phyloP scores from a whole-genome alignment of 2,888 invertebrate genomes.

The Caenorhabditis angaria region DNA sequence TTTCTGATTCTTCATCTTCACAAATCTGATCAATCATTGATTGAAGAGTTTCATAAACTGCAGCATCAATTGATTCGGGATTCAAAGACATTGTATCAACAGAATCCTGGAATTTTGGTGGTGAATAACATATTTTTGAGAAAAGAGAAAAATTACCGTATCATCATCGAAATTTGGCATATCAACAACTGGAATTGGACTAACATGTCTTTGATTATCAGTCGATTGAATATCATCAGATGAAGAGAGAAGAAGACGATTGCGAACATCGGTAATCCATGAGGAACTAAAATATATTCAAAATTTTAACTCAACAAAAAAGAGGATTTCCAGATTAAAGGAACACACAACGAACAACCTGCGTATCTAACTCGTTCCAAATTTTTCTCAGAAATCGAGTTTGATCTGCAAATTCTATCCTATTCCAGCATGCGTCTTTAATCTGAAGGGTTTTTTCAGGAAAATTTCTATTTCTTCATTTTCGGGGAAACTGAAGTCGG shows the following conservation, averaged over 20 bases:
- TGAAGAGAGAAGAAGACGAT: slow-evolving; percentile 38
- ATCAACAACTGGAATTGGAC: slow-evolving; percentile 23
- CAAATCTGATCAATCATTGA: slow-evolving; percentile 61
- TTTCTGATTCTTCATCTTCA: slow-evolving; percentile 52
- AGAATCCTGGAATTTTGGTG: slow-evolving; percentile 53
- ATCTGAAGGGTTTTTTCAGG: no score
- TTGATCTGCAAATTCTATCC: no score
- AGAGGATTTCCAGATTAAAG: background rate
- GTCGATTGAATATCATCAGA: slow-evolving; percentile 24
- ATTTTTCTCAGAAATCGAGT: no score
- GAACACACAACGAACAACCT: no score
- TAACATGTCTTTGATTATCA: slow-evolving; percentile 20
- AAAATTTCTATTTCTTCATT: no score
- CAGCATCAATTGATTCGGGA: slow-evolving; percentile 58
- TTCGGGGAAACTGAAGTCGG: no score
- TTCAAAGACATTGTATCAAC: slow-evolving; percentile 60
- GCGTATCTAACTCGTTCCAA: no score
- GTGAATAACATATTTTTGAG: background rate
- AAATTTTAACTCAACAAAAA: background rate
- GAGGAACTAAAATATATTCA: slow-evolving; percentile 19
- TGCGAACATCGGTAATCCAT: slow-evolving; percentile 45
- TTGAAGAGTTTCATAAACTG: slow-evolving; percentile 60
- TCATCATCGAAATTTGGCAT: slow-evolving; percentile 58
- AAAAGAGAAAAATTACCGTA: slow-evolving; percentile 17
- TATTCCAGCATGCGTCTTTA: no score